Conservation (phyloP, 1,140 invertebrate genomes). For the Solen grandis region DNA sequence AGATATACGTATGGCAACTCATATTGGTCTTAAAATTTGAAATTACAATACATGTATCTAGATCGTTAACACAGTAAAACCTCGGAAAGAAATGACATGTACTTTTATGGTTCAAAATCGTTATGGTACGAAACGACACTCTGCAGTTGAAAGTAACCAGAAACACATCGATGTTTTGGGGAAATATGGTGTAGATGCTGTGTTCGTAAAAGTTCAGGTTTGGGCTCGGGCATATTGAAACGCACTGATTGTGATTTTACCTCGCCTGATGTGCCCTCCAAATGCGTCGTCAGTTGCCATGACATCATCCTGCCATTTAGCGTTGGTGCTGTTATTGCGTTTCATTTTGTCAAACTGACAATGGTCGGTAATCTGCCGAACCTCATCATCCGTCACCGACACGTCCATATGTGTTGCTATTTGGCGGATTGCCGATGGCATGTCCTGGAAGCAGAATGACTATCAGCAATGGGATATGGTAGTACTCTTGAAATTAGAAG, state of each 20-base stretch:
- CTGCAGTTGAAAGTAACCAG: neutral
- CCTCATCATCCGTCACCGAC: constrained; percentile 8
- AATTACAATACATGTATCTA: too few species aligned
- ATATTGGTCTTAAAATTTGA: too few species aligned
- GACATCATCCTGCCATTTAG: constrained; percentile 10
- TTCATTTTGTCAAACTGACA: constrained; percentile 37
- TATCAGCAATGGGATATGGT: too few species aligned
- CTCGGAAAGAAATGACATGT: neutral
- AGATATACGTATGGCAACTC: too few species aligned
- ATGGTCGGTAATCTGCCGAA: constrained; percentile 14
- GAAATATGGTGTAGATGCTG: neutral
- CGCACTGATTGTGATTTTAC: neutral
- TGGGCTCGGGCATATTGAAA: neutral
- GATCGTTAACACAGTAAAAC: too few species aligned
- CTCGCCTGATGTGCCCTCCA: constrained; percentile 27
- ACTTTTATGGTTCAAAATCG: neutral
- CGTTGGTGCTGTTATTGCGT: constrained; percentile 1
- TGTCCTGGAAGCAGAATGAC: constrained; percentile 3
- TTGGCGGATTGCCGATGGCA: neutral
- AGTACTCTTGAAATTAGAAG: too few species aligned
- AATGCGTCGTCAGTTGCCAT: constrained; percentile 1
- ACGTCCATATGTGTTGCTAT: constrained; percentile 33
- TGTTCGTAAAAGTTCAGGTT: neutral
- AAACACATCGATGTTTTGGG: neutral
- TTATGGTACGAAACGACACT: neutral